A percentile compares a stretch with the other conserved stretches of the same genome.
Evolutionary conservation across 2,888 invertebrate species (phyloP).

Genomic region (Spatulosminthurus flaviceps): DNA sequence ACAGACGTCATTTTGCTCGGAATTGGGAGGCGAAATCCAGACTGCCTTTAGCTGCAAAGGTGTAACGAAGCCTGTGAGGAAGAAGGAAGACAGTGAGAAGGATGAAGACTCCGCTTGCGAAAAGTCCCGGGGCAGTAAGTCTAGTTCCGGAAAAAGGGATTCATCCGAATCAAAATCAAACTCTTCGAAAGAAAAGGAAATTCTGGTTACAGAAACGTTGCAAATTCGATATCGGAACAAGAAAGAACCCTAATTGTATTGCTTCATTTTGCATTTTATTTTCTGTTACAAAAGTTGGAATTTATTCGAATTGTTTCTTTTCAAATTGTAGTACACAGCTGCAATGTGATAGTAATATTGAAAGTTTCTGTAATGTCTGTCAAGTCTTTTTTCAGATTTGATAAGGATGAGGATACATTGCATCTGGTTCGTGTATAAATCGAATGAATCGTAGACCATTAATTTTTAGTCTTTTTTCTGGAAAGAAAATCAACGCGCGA

Average conservation of each 20-base stretch:
- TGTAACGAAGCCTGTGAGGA: conserved; percentile 11
- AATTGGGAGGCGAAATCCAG: not conserved
- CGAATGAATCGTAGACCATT: too few relatives aligned
- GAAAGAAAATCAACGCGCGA: too few relatives aligned
- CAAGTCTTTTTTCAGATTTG: too few relatives aligned
- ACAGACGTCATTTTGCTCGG: conserved; percentile 22
- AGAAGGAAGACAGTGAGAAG: conserved; percentile 4
- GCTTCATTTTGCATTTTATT: too few relatives aligned
- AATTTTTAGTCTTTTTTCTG: too few relatives aligned
- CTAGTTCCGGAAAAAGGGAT: not conserved
- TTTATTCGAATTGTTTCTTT: too few relatives aligned
- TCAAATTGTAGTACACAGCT: too few relatives aligned
- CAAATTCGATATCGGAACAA: conserved; percentile 4
- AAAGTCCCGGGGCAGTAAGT: not conserved
- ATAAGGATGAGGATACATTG: too few relatives aligned
- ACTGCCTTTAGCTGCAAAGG: conserved; percentile 11
- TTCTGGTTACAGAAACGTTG: not conserved
- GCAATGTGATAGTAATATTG: too few relatives aligned
- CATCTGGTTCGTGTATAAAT: too few relatives aligned
- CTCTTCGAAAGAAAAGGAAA: not conserved
- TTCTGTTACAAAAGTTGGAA: too few relatives aligned
- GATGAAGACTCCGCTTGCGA: conserved; percentile 3
- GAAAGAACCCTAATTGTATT: not conserved
- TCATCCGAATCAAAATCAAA: not conserved
- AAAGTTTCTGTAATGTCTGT: too few relatives aligned